Conservation (phyloP, 2,113 vertebrate species). For the Pseudorectes ferrugineus region DNA sequence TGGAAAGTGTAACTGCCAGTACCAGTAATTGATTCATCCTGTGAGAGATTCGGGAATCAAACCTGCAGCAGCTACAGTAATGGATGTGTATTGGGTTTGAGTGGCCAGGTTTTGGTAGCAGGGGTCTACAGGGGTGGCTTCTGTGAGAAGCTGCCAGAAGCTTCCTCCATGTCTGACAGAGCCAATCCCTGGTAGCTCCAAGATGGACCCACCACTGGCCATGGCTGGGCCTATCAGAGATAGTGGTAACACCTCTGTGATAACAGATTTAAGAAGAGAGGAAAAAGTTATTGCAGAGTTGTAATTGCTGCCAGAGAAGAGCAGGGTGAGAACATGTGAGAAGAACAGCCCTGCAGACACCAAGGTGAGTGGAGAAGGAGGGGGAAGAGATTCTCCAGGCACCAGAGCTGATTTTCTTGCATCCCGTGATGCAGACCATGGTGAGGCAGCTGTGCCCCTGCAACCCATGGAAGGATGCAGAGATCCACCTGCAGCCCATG, state of each 20-base stretch:
- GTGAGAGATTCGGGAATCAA: neutral
- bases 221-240: neutral
- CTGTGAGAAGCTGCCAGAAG: neutral
- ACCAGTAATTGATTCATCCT: neutral
- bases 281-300: neutral
- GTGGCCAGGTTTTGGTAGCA: neutral
- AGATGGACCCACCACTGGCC: neutral
- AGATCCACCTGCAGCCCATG: neutral
- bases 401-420: neutral
- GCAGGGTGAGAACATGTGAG: neutral
- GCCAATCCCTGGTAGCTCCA: neutral
- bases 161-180: neutral
- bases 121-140: neutral
- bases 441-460: neutral
- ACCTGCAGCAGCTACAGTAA: neutral
- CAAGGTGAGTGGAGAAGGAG: neutral
- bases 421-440: neutral
- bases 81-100: neutral
- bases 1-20: neutral
- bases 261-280: neutral
- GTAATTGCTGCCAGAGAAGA: neutral
- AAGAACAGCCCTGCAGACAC: neutral
- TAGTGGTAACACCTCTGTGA: neutral
- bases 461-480: neutral
- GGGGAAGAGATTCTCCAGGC: neutral